These are phyloP conservation scores for Ptychoptera contaminata DNA, from an alignment of 2,888 invertebrate genomes.

Conservation along the genomic window DNA sequence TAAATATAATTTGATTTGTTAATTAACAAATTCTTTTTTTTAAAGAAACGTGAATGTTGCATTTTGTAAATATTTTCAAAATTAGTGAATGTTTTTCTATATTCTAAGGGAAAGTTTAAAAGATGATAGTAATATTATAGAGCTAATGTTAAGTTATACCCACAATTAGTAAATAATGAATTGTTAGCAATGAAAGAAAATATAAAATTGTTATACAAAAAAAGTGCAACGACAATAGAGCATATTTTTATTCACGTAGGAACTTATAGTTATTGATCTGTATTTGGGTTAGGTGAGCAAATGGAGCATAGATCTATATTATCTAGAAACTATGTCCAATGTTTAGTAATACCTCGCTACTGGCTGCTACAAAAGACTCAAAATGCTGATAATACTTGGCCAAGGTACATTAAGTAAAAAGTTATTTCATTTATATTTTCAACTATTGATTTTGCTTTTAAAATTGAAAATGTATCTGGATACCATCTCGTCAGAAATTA, in stretches of 20 bases:
- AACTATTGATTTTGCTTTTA: background rate
- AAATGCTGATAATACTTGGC: conserved; percentile 28
- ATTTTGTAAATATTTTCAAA: too few relatives aligned
- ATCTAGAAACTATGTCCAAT: conserved; percentile 44
- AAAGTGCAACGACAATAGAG: too few relatives aligned
- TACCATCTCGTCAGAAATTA: conserved; percentile 22
- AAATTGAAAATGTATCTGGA: conserved; percentile 20
- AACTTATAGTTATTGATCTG: conserved; percentile 21
- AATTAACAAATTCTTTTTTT: too few relatives aligned
- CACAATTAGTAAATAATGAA: too few relatives aligned
- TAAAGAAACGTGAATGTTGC: too few relatives aligned
- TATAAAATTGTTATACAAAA: too few relatives aligned
- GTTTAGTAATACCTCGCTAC: conserved; percentile 50
- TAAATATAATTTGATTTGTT: background rate
- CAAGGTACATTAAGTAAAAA: conserved; percentile 12
- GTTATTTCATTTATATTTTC: background rate
- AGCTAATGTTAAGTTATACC: too few relatives aligned
- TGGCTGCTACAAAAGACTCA: conserved; percentile 43
- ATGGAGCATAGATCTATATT: conserved; percentile 50
- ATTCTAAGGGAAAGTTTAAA: too few relatives aligned
- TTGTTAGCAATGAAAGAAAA: too few relatives aligned
- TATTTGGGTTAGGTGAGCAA: conserved; percentile 55
- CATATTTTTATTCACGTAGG: conserved; percentile 27
- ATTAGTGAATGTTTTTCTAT: too few relatives aligned
- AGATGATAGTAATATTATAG: too few relatives aligned